Base-by-base conservation (phyloP, 2,888 invertebrate genomes). In the Steromphala cineraria region DNA sequence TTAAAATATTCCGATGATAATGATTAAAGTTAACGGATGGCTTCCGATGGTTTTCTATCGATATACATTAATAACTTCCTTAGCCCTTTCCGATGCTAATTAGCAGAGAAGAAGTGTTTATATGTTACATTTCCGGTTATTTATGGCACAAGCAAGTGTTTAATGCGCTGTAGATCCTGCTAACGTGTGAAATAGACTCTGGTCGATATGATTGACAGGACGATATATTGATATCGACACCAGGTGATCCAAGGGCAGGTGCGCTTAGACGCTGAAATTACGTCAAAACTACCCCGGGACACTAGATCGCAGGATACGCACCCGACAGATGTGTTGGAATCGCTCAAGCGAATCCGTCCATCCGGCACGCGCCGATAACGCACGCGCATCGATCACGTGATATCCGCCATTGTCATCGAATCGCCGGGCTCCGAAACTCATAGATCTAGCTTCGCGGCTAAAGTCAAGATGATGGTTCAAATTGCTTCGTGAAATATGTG, bases 261-360 rank as follows among this genome's bases (percentile, higher is more conserved):
- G 71, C 31, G 28, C 40, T 31, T 36, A 31, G 40, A 40, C 36
- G 36, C 31, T 17, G n/a, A 40, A 31, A 71, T 71, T 71, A 36
- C 71, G 71, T 71, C 31, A 40, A 71, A 31, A 40, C 40, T 71
- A 19, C 71, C 40, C 1, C 17, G 19, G 46, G 46, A 46, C 46
- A 36, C 13, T 13, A 46, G 36, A 71, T 71, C 21, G 56, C 19
- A 19, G 21, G 56, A 71, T 71, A 71, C 36, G 24, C 19, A 19
- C 31, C 28, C 71, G 71, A 71, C 71, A 71, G 71, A 71, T 71
- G 71, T 36, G 40, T 40, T 40, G 71, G 36, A 71, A 36, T 71
- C 71, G 40, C 71, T 71, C 71, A 40, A 71, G 71, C 71, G 71
- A 71, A 36, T 71, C 71, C 36, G 71, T 71, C n/a, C 71, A 36